Conservation (phyloP, 2,797 vertebrate species). For the Kryptolebias ocellatus region DNA sequence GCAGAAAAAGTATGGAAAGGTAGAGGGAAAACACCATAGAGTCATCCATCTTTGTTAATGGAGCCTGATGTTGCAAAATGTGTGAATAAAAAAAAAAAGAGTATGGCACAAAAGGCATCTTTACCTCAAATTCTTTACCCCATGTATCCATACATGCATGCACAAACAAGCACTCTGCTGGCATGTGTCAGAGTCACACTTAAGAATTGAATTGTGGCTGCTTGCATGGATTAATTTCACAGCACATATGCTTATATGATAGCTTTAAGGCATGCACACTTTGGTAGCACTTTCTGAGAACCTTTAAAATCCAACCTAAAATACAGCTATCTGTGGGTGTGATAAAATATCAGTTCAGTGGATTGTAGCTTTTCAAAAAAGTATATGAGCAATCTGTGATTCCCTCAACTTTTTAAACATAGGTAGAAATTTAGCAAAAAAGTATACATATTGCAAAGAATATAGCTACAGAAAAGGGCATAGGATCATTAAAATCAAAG, state of each 20-base stretch:
- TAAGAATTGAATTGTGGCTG: neutral
- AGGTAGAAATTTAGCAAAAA: neutral
- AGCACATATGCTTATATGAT: neutral
- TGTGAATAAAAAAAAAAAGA: slow-evolving; percentile 19
- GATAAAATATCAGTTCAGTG: too few relatives aligned
- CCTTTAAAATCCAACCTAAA: too few relatives aligned
- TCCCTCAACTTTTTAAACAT: slow-evolving; percentile 3
- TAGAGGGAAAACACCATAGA: neutral
- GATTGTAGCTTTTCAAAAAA: too few relatives aligned
- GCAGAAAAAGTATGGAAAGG: slow-evolving; percentile 14
- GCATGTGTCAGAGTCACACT: slow-evolving; percentile 1
- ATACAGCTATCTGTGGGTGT: too few relatives aligned
- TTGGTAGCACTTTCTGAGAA: too few relatives aligned
- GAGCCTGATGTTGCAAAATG: slow-evolving; percentile 43
- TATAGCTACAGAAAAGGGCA: slow-evolving; percentile 14
- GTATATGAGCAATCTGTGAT: neutral
- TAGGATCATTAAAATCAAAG: slow-evolving; percentile 33
- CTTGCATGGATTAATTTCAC: neutral
- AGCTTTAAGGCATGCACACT: neutral
- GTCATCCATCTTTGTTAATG: slow-evolving; percentile 51
- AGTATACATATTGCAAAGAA: neutral
- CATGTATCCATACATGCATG: neutral
- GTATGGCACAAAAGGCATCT: neutral
- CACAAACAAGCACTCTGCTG: slow-evolving; percentile 7
- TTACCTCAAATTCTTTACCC: slow-evolving; percentile 13